phyloP scores from a whole-genome alignment of 2,888 invertebrate genomes.

The Agriopis leucophaearia region DNA sequence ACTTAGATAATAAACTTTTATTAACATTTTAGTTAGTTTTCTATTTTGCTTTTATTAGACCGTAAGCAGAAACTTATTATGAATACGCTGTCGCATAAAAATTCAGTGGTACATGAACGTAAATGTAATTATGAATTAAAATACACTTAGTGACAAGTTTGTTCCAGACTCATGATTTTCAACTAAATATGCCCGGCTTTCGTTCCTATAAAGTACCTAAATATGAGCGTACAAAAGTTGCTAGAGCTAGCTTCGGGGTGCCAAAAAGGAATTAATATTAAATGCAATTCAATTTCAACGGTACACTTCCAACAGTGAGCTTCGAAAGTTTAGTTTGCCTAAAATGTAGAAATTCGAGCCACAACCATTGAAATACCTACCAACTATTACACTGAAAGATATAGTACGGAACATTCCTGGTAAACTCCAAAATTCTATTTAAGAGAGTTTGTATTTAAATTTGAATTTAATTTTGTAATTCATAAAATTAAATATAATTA shows the following conservation, averaged over 20 bases:
- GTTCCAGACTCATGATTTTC: conserved; percentile 60
- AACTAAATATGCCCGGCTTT: conserved; percentile 56
- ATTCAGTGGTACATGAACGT: background rate
- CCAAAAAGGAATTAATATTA: conserved; percentile 59
- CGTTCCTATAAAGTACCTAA: conserved; percentile 51
- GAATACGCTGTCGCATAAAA: no score
- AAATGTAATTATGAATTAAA: background rate
- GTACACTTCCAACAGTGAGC: conserved; percentile 36
- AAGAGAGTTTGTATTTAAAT: no score
- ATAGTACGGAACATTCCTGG: no score
- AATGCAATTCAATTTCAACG: conserved; percentile 56
- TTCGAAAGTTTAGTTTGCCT: conserved; percentile 36
- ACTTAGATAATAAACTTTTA: conserved; percentile 31
- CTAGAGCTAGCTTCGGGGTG: conserved; percentile 52
- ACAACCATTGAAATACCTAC: background rate
- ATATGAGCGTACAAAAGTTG: conserved; percentile 47
- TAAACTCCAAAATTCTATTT: no score
- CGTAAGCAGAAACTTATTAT: background rate
- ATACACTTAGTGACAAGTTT: conserved; percentile 56
- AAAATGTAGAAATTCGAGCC: conserved; percentile 3
- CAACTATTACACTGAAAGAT: no score
- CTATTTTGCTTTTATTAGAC: background rate
- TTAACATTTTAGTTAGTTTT: conserved; percentile 1
- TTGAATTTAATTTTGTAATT: no score
- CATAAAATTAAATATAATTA: no score